Evolutionary conservation across 2,888 invertebrate species (phyloP), one percentile per base, ranked within the genome.

Genomic region (Athetis lepigone): DNA sequence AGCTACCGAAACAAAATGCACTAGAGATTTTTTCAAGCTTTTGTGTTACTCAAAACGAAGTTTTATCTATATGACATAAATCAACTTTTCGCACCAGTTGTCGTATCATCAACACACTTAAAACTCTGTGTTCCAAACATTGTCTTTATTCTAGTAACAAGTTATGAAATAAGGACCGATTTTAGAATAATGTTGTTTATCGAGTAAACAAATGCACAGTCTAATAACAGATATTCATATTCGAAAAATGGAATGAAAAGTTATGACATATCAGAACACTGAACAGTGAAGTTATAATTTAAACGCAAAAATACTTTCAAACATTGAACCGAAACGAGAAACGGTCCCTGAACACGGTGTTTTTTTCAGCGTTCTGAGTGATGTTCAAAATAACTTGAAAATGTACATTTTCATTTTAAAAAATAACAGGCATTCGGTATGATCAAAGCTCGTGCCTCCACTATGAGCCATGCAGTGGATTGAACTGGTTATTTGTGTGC

Each of bases 141-240:
- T 51, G 37, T 36, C 43, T 50, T 63, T 67, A 36, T 64, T 70
- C 19, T 23, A 25, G 33, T 21, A 33, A n/a, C 19, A 19, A 33
- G 21, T 9, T 1, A 45, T 13, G 33, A 40, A 46, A 51, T 39
- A n/a, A n/a, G 11, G 2, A n/a, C n/a, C 11, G 40, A 33, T 45
- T 47, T 64, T 18, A 40, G 19, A 27, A 0, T 47, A 52, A 64
- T 64, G 37, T 19, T 16, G 27, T n/a, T 47, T 49, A 7, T 50
- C 39, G 19, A 21, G 45, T 25, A 23, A 62, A 45, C 19, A 33
- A 23, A 39, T 39, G 19, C 49, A 29, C 21, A 13, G 16, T 25
- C 5, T 58, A 9, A 50, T 43, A 13, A 13, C 25, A 33, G 11
- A 27, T 18, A 18, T 9, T 63, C 45, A 36, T 45, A 50, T 27